phyloP scores from a whole-genome alignment of 2,113 vertebrate genomes.

The Apteryx owenii region DNA sequence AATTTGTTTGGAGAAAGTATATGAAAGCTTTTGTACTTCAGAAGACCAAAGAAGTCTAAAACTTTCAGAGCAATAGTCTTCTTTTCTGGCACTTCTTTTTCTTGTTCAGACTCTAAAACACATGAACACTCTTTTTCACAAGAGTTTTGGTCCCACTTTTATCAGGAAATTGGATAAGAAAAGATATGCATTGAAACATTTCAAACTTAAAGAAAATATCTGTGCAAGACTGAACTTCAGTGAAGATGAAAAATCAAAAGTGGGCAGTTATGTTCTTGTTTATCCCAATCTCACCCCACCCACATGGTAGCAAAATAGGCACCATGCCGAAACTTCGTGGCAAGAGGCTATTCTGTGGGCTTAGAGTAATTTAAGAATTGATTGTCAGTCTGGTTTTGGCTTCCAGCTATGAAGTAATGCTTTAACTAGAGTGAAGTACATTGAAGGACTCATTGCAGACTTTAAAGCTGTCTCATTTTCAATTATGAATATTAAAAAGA shows the following conservation, averaged over 20 bases:
- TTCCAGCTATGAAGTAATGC: constrained; percentile 46
- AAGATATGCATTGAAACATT: not conserved
- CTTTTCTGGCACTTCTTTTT: not conserved
- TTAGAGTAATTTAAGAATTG: constrained; percentile 45
- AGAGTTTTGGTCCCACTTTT: not conserved
- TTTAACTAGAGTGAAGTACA: not conserved
- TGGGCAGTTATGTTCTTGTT: constrained; percentile 51
- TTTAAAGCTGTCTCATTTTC: not conserved
- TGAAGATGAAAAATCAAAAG: constrained; percentile 30
- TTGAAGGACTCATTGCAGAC: not conserved
- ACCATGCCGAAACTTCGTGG: constrained; percentile 34
- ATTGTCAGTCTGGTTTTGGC: constrained; percentile 38
- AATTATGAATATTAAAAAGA: constrained; percentile 44
- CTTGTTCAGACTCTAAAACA: not conserved
- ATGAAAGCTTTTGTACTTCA: constrained; percentile 18
- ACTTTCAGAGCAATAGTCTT: not conserved
- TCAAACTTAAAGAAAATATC: constrained; percentile 1
- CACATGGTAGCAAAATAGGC: constrained; percentile 35
- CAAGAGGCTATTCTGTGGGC: constrained; percentile 65
- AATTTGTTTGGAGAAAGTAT: constrained; percentile 54
- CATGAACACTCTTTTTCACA: not conserved
- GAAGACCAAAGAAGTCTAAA: not conserved
- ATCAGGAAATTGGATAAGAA: not conserved
- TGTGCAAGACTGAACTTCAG: not conserved
- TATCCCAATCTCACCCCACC: constrained; percentile 50